Conservation (phyloP, 2,888 invertebrate species). For the Endomychus coccineus region DNA sequence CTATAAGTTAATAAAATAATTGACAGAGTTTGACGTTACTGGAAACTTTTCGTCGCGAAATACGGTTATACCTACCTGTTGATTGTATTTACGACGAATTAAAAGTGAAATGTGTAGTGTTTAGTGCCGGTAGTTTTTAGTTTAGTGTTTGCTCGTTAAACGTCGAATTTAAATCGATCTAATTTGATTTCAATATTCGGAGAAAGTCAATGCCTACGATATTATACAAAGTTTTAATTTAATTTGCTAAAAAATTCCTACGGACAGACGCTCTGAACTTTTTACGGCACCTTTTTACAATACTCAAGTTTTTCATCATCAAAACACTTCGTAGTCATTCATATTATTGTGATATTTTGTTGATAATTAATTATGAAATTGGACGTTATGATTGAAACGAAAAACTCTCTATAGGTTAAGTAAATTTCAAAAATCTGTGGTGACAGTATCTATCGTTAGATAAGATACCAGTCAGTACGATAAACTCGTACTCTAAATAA, state of each 20-base stretch:
- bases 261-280: conserved; percentile 4
- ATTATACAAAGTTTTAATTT: too few species aligned
- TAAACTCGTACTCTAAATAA: conserved; percentile 10
- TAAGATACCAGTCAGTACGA: conserved; percentile 16
- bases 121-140: too few species aligned
- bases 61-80: conserved; percentile 20
- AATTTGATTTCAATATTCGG: too few species aligned
- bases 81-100: conserved; percentile 17
- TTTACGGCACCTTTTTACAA: background rate
- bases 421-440: conserved; percentile 26
- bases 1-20: conserved; percentile 19
- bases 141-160: too few species aligned
- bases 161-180: too few species aligned
- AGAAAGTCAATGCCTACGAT: too few species aligned
- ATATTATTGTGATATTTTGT: conserved; percentile 25
- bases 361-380: conserved; percentile 7
- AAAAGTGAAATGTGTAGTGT: too few species aligned
- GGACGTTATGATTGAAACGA: conserved; percentile 14
- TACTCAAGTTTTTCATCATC: conserved; percentile 2
- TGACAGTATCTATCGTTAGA: conserved; percentile 18
- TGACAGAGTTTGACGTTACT: conserved; percentile 12
- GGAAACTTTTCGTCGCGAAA: background rate
- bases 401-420: conserved; percentile 24
- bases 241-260: conserved; percentile 9
- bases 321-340: conserved; percentile 11